Evolutionary conservation across 2,113 vertebrate species (phyloP).

Genomic region (Hemichromis elongatus): DNA sequence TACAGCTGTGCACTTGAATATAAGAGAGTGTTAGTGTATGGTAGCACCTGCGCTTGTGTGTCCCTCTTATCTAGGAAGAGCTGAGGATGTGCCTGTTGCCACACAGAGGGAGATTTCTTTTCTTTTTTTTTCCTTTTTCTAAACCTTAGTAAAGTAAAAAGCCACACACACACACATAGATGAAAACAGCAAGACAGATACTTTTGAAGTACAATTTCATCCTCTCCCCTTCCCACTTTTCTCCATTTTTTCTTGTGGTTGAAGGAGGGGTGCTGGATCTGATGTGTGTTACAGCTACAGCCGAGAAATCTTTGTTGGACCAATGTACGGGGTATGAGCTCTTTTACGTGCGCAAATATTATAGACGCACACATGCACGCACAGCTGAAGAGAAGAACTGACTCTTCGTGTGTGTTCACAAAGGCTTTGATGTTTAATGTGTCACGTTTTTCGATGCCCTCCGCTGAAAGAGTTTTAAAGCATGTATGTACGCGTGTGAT

Average conservation of each 20-base stretch:
- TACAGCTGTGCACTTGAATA: neutral
- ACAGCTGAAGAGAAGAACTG: neutral
- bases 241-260: neutral
- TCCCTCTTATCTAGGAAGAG: conserved; percentile 23
- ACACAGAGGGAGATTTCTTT: neutral
- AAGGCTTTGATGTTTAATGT: conserved; percentile 59
- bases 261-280: conserved; percentile 13
- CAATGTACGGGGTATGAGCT: neutral
- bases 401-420: conserved; percentile 40
- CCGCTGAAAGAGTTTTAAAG: neutral
- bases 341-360: neutral
- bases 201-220: conserved; percentile 61
- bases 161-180: neutral
- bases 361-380: neutral
- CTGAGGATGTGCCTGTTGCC: conserved; percentile 15
- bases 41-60: neutral
- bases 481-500: neutral
- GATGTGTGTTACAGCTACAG: conserved; percentile 1
- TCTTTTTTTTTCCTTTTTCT: neutral
- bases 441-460: conserved; percentile 35
- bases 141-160: conserved; percentile 6
- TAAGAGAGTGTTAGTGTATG: neutral
- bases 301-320: conserved; percentile 21
- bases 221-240: conserved; percentile 14
- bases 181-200: conserved; percentile 37